Evolutionary conservation across 2,797 vertebrate genomes (phyloP), one percentile per base, ranked within the genome.

Genomic region (Acrocephalus scirpaceus): DNA sequence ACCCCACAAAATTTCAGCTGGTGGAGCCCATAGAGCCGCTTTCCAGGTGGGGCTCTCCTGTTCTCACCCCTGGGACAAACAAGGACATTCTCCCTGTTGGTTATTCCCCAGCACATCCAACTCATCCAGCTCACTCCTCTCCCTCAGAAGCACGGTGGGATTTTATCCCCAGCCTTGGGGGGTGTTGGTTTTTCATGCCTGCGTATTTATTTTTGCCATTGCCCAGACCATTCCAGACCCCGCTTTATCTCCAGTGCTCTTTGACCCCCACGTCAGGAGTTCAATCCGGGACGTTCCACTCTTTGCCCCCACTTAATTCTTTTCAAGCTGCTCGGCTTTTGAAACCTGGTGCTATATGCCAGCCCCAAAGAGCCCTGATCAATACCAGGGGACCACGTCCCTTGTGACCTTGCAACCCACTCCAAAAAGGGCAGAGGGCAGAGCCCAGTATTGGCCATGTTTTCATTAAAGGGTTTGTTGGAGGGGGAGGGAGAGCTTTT

Each of bases 261-360:
- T 48, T 96, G 97, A 96, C 97, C 96, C 80, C 75, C 1, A 12
- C 4, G 97, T 95, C 97, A 97, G 91, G 48, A 82, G 96, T 92
- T 96, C 97, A 97, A 96, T 93, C 92, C 79, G 93, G 86, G 74
- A 96, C 48, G 91, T 96, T 97, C 96, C 97, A 97, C 94, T 95
- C 95, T 95, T 88, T 93, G 89, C 91, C 94, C 86, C 86, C 89
- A 91, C 90, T 97, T 93, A 89, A 95, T 96, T 97, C 97, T 93
- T 87, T 93, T 92, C 20, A 10, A 88, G 83, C 78, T 92, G 79
- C 92, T 91, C 13, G 0, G 75, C 93, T 79, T 96, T 96, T 95
- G 89, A 96, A 90, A 85, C 50, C 92, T 70, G 74, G 83, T 94
- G 83, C 95, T 90, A 79, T 72, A 91, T 88, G 85, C 86, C 91